Conservation (phyloP, 2,797 vertebrate species). For the Tapirus indicus region DNA sequence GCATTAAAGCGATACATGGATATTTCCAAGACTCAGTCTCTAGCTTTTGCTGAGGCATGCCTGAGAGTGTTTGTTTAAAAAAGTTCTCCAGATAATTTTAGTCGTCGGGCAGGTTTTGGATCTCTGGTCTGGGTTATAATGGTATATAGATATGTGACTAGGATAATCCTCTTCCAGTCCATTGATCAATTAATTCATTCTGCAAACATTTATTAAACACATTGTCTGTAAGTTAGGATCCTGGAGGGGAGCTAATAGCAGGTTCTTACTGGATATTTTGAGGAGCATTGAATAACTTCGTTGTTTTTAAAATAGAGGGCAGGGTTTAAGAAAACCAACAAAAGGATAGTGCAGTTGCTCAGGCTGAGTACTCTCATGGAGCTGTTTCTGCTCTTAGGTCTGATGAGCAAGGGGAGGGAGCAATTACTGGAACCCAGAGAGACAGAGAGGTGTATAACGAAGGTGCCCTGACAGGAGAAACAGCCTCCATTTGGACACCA, state of each 20-base stretch:
- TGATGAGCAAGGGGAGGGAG: background rate
- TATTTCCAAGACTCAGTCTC: background rate
- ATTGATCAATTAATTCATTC: background rate
- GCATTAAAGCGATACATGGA: background rate
- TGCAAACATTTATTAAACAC: background rate
- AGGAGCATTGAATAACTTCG: background rate
- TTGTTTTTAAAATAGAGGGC: constrained; percentile 22
- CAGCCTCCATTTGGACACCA: background rate
- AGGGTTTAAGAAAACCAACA: background rate
- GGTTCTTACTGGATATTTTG: background rate
- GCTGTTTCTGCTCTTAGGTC: background rate
- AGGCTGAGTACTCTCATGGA: background rate
- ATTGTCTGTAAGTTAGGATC: background rate
- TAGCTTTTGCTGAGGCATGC: background rate
- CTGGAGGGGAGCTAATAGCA: background rate
- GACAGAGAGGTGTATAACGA: background rate
- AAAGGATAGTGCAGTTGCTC: background rate
- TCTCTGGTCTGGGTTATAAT: background rate
- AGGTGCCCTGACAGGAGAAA: background rate
- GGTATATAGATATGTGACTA: background rate
- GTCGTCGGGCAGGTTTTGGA: background rate
- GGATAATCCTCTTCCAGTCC: background rate
- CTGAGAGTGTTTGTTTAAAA: background rate
- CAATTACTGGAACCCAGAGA: background rate
- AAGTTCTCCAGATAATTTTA: background rate